Conservation (phyloP, 37 sponge, comb jelly and placozoan species). For the Amphimedon queenslandica region DNA sequence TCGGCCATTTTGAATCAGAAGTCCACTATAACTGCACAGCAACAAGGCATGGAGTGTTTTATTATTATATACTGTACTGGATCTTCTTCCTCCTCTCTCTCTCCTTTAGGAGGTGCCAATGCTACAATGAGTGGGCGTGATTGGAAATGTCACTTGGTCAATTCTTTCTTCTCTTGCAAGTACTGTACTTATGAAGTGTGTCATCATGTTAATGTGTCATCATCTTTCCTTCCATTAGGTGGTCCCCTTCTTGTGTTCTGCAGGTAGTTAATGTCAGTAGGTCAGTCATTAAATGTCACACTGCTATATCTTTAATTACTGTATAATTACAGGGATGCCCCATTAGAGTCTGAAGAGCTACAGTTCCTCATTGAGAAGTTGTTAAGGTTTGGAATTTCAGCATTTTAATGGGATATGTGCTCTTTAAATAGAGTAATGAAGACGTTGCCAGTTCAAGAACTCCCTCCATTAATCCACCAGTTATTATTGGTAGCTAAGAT, state of each 20-base stretch:
- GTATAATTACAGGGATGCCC: slow-evolving; percentile 43
- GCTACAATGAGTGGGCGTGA: slow-evolving; percentile 42
- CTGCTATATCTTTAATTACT: background rate
- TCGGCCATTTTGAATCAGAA: too few relatives aligned
- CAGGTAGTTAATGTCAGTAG: slow-evolving; percentile 27
- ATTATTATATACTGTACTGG: background rate
- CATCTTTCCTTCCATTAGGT: slow-evolving; percentile 4
- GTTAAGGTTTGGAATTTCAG: slow-evolving; percentile 28
- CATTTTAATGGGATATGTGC: background rate
- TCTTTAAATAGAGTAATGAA: slow-evolving; percentile 31
- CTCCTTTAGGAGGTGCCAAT: slow-evolving; percentile 21
- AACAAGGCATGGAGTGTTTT: background rate
- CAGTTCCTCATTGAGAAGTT: slow-evolving; percentile 60
- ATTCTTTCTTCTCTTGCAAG: slow-evolving; percentile 53
- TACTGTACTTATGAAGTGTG: background rate
- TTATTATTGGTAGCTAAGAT: slow-evolving; percentile 63
- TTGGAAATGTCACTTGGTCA: slow-evolving; percentile 56
- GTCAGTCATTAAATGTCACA: slow-evolving; percentile 11
- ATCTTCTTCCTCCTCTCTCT: background rate
- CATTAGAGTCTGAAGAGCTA: slow-evolving; percentile 52
- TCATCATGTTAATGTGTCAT: background rate
- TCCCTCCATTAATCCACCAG: slow-evolving; percentile 78
- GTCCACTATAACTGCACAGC: too few relatives aligned
- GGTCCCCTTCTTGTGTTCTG: slow-evolving; percentile 31
- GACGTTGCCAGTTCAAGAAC: slow-evolving; percentile 43